A percentile compares a stretch with the other conserved stretches of the same genome.
Conservation (phyloP, 2,797 vertebrate species). For the Peromyscus attwateri region DNA sequence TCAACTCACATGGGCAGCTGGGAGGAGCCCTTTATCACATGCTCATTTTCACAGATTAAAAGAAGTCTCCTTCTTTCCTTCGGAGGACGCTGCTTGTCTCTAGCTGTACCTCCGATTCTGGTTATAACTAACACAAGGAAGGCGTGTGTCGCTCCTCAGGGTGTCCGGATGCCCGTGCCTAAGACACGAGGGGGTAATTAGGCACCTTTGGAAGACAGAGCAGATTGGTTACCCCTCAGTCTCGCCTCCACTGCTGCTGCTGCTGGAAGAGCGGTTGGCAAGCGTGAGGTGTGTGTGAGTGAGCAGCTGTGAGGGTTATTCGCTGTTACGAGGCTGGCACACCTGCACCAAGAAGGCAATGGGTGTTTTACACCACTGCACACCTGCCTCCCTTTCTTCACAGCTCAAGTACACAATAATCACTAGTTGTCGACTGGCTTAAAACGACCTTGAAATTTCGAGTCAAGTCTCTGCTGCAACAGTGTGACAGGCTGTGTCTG, state of each 20-base stretch:
- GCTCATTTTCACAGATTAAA: neutral
- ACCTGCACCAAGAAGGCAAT: neutral
- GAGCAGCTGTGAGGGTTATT: neutral
- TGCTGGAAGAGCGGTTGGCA: accelerated
- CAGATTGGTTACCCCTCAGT: neutral
- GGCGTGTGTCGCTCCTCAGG: neutral
- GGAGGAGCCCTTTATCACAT: accelerated
- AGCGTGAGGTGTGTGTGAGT: accelerated
- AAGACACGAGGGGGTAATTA: neutral
- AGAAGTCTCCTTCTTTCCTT: neutral
- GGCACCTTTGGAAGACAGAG: neutral
- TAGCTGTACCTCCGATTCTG: neutral
- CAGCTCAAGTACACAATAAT: neutral
- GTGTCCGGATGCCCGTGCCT: neutral
- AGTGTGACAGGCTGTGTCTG: neutral
- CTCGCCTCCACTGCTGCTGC: neutral
- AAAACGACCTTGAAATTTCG: neutral
- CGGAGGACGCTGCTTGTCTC: neutral
- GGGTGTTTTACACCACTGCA: neutral
- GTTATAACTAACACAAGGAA: neutral
- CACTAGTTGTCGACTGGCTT: neutral
- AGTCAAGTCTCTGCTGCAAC: neutral
- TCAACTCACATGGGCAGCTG: neutral
- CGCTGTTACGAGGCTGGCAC: neutral
- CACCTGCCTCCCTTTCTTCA: neutral